Conservation (phyloP, 2,888 invertebrate species). For the Punctoribates punctum region DNA sequence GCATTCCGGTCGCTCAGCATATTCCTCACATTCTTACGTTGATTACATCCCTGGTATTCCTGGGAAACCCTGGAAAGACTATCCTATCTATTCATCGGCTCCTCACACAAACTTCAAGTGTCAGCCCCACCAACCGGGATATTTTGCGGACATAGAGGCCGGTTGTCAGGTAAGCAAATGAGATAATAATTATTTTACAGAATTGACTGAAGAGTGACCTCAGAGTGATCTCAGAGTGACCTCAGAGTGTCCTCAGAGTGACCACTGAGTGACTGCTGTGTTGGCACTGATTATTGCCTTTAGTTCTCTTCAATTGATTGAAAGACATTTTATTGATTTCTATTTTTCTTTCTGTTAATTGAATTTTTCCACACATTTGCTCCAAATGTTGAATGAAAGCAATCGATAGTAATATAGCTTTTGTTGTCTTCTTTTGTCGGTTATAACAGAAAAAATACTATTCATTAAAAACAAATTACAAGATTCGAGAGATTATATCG, state of each 20-base stretch:
- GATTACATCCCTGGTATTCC: slow-evolving; percentile 44
- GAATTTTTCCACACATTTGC: not conserved
- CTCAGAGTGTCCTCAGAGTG: no score
- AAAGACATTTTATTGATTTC: not conserved
- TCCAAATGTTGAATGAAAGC: not conserved
- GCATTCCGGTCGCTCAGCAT: not conserved
- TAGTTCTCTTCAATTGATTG: not conserved
- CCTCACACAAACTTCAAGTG: slow-evolving; percentile 45
- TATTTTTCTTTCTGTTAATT: not conserved
- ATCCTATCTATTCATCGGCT: slow-evolving; percentile 43
- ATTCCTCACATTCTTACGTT: not conserved
- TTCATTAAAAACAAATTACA: not conserved
- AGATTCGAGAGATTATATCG: not conserved
- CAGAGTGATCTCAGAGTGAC: no score
- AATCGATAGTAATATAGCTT: not conserved
- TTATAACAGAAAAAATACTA: not conserved
- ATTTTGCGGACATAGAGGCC: slow-evolving; percentile 47
- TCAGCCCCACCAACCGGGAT: slow-evolving; percentile 44
- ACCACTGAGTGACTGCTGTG: no score
- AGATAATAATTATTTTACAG: not conserved
- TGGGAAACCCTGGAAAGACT: slow-evolving; percentile 46
- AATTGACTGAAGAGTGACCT: not conserved
- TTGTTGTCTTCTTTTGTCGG: not conserved
- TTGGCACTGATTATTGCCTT: not conserved
- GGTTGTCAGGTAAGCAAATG: slow-evolving; percentile 36